Evolutionary conservation across 2,888 invertebrate species (phyloP).

Genomic region (Drosophila neonasuta): DNA sequence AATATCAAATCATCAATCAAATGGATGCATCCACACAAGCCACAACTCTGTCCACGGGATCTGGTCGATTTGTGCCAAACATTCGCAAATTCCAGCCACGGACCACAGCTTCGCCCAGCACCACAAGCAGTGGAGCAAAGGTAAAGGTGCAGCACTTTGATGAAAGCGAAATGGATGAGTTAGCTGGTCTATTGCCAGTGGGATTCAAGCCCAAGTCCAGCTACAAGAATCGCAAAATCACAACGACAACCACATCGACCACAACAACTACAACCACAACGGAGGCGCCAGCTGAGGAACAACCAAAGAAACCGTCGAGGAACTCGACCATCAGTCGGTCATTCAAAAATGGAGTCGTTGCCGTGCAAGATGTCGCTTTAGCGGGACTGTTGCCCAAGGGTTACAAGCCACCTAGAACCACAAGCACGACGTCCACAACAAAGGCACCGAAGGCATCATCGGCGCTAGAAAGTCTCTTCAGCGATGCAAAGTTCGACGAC

Average conservation of each 20-base stretch:
- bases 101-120: slow-evolving; percentile 78
- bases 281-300: slow-evolving; percentile 43
- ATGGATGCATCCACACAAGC: slow-evolving; percentile 82
- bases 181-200: slow-evolving; percentile 85
- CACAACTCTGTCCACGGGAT: slow-evolving; percentile 79
- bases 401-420: slow-evolving; percentile 83
- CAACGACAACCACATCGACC: slow-evolving; percentile 80
- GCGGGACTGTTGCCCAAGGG: slow-evolving; percentile 84
- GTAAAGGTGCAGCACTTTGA: slow-evolving; percentile 78
- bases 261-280: slow-evolving; percentile 57
- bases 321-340: slow-evolving; percentile 82
- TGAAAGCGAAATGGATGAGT: slow-evolving; percentile 84
- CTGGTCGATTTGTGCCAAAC: slow-evolving; percentile 84
- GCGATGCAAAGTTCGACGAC: slow-evolving; percentile 80
- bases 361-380: slow-evolving; percentile 84
- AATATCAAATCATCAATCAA: slow-evolving; percentile 87
- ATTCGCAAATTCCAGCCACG: slow-evolving; percentile 87
- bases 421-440: slow-evolving; percentile 31
- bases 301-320: slow-evolving; percentile 70
- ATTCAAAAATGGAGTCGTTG: slow-evolving; percentile 84
- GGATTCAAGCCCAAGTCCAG: slow-evolving; percentile 83
- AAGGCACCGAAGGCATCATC: slow-evolving; percentile 25
- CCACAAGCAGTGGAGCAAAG: slow-evolving; percentile 82
- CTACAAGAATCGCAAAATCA: slow-evolving; percentile 80
- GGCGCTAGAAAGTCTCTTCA: slow-evolving; percentile 73